A percentile compares a stretch with the other conserved stretches of the same genome.
These are phyloP conservation scores for Bombus difficillimus DNA, from an alignment of 1,140 invertebrate species.

Conservation along the genomic window DNA sequence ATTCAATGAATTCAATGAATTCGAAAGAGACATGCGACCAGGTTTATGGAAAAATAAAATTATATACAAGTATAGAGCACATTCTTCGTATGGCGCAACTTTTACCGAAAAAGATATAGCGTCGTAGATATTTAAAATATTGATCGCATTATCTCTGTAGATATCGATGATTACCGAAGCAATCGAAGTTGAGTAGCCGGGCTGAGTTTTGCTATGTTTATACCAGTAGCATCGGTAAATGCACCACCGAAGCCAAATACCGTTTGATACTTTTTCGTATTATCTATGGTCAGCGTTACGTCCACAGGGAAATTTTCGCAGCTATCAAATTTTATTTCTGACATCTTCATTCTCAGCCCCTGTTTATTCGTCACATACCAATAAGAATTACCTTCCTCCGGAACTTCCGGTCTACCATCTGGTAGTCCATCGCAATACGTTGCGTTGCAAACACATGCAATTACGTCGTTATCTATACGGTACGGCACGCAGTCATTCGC, in stretches of 20 bases:
- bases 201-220: slow-evolving; percentile 88
- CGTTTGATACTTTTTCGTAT: slow-evolving; percentile 81
- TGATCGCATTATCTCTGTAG: neutral
- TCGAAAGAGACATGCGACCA: neutral
- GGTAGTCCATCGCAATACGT: slow-evolving; percentile 91
- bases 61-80: too few species aligned
- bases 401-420: slow-evolving; percentile 70
- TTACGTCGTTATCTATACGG: slow-evolving; percentile 79
- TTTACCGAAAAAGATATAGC: neutral
- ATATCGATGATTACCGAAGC: slow-evolving; percentile 81
- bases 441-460: slow-evolving; percentile 93
- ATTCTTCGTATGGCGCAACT: neutral
- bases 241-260: slow-evolving; percentile 93
- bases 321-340: neutral
- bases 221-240: slow-evolving; percentile 91
- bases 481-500: slow-evolving; percentile 76
- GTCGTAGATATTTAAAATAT: too few species aligned
- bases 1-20: too few species aligned
- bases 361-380: slow-evolving; percentile 84
- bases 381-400: slow-evolving; percentile 81
- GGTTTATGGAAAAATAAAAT: too few species aligned
- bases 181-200: slow-evolving; percentile 84
- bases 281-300: slow-evolving; percentile 48
- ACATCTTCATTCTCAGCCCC: slow-evolving; percentile 79
- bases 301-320: neutral